These are phyloP conservation scores for Pangasianodon hypophthalmus DNA, from an alignment of 2,113 vertebrate species.

Conservation along the genomic window DNA sequence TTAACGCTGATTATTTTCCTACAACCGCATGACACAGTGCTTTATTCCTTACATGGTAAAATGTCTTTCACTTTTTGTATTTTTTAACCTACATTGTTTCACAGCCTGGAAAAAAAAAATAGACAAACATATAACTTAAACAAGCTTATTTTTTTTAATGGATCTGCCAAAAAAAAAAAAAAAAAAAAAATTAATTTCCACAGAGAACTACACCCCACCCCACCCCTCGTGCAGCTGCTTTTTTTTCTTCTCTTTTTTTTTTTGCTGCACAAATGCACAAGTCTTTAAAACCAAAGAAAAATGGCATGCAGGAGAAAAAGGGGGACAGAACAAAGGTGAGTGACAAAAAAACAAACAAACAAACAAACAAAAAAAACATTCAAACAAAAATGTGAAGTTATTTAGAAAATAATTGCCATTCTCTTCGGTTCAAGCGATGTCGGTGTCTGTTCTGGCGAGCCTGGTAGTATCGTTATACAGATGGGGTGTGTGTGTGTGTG, in stretches of 20 bases:
- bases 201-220: slow-evolving; percentile 69
- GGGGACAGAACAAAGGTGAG: slow-evolving; percentile 3
- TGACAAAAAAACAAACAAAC: slow-evolving; percentile 7
- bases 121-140: slow-evolving; percentile 72
- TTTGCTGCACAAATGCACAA: slow-evolving; percentile 71
- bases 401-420: slow-evolving; percentile 60
- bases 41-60: background rate
- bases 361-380: slow-evolving; percentile 41
- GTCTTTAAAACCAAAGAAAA: slow-evolving; percentile 70
- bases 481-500: background rate
- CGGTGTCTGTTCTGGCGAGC: slow-evolving; percentile 44
- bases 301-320: slow-evolving; percentile 73
- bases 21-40: background rate
- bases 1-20: background rate
- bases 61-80: background rate
- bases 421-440: slow-evolving; percentile 68
- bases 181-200: slow-evolving; percentile 70
- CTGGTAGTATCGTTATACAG: background rate
- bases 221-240: background rate
- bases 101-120: slow-evolving; percentile 1
- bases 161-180: slow-evolving; percentile 81
- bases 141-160: slow-evolving; percentile 83
- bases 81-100: no score
- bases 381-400: slow-evolving; percentile 41
- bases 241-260: background rate